phyloP scores from a whole-genome alignment of 2,888 invertebrate species.

The Cephus nigrinus region DNA sequence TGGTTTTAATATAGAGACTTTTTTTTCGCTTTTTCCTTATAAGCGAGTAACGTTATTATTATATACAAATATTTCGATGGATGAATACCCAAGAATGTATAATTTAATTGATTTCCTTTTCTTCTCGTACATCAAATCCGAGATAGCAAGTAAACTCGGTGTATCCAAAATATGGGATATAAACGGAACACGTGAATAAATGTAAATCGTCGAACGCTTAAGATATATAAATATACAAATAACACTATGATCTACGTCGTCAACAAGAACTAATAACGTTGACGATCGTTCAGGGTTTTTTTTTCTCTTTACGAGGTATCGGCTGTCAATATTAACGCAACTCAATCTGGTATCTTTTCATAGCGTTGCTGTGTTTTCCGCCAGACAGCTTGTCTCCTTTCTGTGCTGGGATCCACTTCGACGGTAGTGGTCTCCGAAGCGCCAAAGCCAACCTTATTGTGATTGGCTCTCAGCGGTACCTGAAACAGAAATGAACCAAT shows the following conservation, averaged over 20 bases:
- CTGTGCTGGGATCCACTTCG: constrained; percentile 45
- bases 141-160: neutral
- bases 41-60: neutral
- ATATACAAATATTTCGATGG: neutral
- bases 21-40: neutral
- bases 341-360: constrained; percentile 51
- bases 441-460: constrained; percentile 75
- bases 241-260: neutral
- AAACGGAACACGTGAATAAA: neutral
- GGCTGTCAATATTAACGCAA: neutral
- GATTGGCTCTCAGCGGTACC: constrained; percentile 73
- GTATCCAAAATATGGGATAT: neutral
- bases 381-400: constrained; percentile 63
- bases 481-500: constrained; percentile 58
- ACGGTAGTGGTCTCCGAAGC: constrained; percentile 59
- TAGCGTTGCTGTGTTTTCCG: constrained; percentile 66
- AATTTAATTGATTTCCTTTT: neutral
- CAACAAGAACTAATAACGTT: neutral
- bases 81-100: neutral
- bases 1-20: neutral
- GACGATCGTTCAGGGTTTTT: neutral
- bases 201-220: neutral
- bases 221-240: neutral
- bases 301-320: neutral
- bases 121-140: neutral